Conservation (phyloP, 2,888 invertebrate genomes). For the Scrobipalpa costella region DNA sequence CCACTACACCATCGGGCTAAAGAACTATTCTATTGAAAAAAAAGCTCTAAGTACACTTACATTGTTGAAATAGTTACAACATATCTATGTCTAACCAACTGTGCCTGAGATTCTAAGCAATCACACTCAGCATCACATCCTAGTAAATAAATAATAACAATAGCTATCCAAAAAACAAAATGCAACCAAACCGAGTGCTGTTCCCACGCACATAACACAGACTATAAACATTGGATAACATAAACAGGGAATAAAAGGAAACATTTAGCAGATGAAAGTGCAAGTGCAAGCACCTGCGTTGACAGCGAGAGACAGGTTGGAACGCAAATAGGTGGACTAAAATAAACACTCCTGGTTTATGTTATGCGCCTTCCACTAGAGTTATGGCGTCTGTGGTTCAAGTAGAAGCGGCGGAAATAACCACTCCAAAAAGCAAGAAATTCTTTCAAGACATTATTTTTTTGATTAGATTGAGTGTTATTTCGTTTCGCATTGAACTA, state of each 20-base stretch:
- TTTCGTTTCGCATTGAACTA: too few relatives aligned
- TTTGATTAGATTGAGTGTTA: too few relatives aligned
- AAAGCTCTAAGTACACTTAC: too few relatives aligned
- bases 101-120: too few relatives aligned
- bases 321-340: conserved; percentile 36
- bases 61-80: too few relatives aligned
- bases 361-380: not conserved
- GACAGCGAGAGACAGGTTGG: conserved; percentile 31
- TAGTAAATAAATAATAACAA: not conserved
- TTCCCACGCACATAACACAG: conserved; percentile 16
- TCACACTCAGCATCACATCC: too few relatives aligned
- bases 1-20: too few relatives aligned
- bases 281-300: conserved; percentile 27
- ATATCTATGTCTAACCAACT: too few relatives aligned
- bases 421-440: not conserved
- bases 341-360: conserved; percentile 28
- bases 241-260: conserved; percentile 27
- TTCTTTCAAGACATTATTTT: too few relatives aligned
- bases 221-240: conserved; percentile 16
- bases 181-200: not conserved
- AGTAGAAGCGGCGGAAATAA: not conserved
- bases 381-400: not conserved
- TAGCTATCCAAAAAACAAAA: not conserved
- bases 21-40: too few relatives aligned
- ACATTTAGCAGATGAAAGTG: conserved; percentile 26